Evolutionary conservation across 2,888 invertebrate species (phyloP), one percentile per base, ranked within the genome.

Genomic region (Schrankia costaestrigalis): DNA sequence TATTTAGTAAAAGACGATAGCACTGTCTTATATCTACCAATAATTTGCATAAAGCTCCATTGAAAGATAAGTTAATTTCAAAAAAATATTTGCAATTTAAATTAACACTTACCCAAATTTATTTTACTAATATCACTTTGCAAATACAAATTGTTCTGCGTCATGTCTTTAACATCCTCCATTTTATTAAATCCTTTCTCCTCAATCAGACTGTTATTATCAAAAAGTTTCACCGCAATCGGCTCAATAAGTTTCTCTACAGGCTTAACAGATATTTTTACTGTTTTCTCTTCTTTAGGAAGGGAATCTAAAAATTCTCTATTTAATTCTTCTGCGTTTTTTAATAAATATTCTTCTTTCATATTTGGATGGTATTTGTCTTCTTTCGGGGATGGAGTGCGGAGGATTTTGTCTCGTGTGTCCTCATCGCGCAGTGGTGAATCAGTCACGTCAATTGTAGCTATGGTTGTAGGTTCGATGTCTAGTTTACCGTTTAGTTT

Each of bases 301-400:
- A 87, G 38, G 0, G 88, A 84, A 1, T 84, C 87, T 2, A 88
- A 45, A 41, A 87, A 87, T 33, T 88, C 86, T 11, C 78, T 56
- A 40, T 88, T 88, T 15, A 86, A 34, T 19, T 82, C 80, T 13
- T 81, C 83, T 0, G 88, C 87, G 0, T 81, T 79, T 28, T 80
- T 81, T 0, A 72, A 63, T 2, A 5, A 26, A 0, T 71, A 33
- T 10, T 67, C 67, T 2, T 68, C 44, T 31, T 80, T 81, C 19
- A 73, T 10, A 3, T 22, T 13, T 6, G 13, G 11, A 11, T 36
- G 25, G 13, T 27, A 23, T 3, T 46, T 35, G 2, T 41, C 36
- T 1, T 26, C 18, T 17, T 24, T 32, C 0, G 67, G 68, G 0
- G 65, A 56, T 1, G 66, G 70, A 0, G 67, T 67, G n/a, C 61